A percentile compares a stretch with the other conserved stretches of the same genome.
phyloP scores from a whole-genome alignment of 2,888 invertebrate genomes.

The Pseudoips prasinana region DNA sequence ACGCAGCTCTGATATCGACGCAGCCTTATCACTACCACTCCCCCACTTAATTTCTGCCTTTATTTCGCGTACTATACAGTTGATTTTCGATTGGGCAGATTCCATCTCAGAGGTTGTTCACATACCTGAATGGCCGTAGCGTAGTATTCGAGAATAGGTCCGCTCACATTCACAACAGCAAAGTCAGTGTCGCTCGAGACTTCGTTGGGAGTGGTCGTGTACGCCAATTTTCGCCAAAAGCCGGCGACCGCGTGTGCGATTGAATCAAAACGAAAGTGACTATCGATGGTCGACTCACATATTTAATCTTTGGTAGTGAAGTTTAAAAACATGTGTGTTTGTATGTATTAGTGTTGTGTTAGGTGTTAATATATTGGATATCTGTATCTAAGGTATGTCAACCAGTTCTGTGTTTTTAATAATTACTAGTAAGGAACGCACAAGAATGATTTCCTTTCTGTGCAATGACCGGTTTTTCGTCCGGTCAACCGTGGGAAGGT shows the following conservation, averaged over 20 bases:
- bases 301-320: constrained; percentile 59
- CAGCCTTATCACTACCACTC: constrained; percentile 66
- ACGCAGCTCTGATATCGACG: constrained; percentile 79
- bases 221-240: constrained; percentile 21
- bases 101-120: constrained; percentile 62
- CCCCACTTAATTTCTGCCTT: constrained; percentile 42
- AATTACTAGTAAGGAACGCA: constrained; percentile 50
- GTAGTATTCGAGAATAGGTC: constrained; percentile 73
- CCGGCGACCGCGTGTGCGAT: constrained; percentile 56
- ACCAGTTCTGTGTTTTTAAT: constrained; percentile 47
- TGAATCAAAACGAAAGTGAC: constrained; percentile 35
- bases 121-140: constrained; percentile 78
- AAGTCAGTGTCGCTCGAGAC: constrained; percentile 54
- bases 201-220: constrained; percentile 23
- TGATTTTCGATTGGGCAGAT: constrained; percentile 44
- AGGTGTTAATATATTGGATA: constrained; percentile 36
- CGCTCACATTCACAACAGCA: constrained; percentile 53
- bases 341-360: constrained; percentile 40
- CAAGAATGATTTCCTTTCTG: constrained; percentile 67
- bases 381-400: constrained; percentile 57
- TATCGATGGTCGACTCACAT: constrained; percentile 45
- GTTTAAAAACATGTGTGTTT: constrained; percentile 62
- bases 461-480: constrained; percentile 74
- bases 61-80: constrained; percentile 45
- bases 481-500: constrained; percentile 74